Evolutionary conservation across 2,888 invertebrate species (phyloP), one percentile per base, ranked within the genome.

Genomic region (Metopia argyrocephala): DNA sequence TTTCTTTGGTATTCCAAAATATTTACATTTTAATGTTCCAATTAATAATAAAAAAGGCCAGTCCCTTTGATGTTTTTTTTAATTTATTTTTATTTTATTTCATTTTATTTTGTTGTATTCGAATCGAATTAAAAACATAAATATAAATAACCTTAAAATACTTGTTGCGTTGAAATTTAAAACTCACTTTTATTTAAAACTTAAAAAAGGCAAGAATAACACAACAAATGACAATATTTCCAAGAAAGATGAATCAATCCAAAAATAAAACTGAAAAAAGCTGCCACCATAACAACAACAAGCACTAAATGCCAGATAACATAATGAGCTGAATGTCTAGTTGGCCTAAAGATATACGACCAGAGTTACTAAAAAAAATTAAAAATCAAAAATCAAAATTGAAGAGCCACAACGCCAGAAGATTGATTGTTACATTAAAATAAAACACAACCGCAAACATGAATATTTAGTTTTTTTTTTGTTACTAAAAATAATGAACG

Each of bases 381-480:
- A 31, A 28, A 23, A 61, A 71, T 25, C 3, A 38, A 7, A 50
- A 25, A 66, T n/a, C n/a, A n/a, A n/a, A n/a, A n/a, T n/a, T n/a
- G n/a, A n/a, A 31, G 56, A 7, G 15, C 20, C 48, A 56, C 46
- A 45, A 66, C 27, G 20, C 28, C 27, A 61, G 15, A 82, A 73
- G 82, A 82, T 82, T 70, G 79, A 82, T 82, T 76, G 76, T 79
- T 76, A 69, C 79, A 79, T 82, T 76, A 82, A 76, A 78, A 75
- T 71, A 52, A 75, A 78, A 78, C 70, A 75, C 71, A 68, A 82
- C 79, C 82, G 76, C 76, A 79, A 79, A 79, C 82, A 82, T 65
- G 69, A 71, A 73, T 73, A 31, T 76, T 80, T 73, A 45, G 76
- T 73, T 76, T 80, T 79, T 71, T 27, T 31, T 20, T 56, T 66